Evolutionary conservation across 2,797 vertebrate species (phyloP).

Genomic region (Paguma larvata): DNA sequence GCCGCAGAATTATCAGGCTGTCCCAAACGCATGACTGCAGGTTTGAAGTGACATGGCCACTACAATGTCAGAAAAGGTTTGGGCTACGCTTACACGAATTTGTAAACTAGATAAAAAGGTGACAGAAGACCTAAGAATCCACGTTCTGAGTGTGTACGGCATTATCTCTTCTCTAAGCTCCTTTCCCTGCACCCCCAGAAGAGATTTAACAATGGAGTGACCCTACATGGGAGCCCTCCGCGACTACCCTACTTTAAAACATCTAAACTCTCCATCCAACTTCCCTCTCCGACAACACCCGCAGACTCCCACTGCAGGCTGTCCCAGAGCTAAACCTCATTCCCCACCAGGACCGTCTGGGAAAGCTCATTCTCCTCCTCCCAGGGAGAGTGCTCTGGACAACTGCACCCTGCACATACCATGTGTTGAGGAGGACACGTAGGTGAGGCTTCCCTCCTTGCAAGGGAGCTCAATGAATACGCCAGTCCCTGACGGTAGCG

Average conservation of each 20-base stretch:
- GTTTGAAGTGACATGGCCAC: background rate
- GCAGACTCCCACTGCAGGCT: background rate
- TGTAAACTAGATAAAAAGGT: background rate
- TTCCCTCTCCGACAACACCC: too few relatives aligned
- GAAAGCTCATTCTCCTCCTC: background rate
- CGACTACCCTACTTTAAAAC: background rate
- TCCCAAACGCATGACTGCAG: background rate
- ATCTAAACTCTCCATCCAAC: background rate
- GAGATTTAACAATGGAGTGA: background rate
- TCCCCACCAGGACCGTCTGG: rapidly evolving
- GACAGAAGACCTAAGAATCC: background rate
- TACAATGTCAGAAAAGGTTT: background rate
- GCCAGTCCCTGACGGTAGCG: background rate
- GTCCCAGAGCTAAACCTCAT: background rate
- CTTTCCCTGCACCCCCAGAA: background rate
- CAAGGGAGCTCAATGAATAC: background rate
- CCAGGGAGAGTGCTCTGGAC: background rate
- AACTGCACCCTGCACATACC: background rate
- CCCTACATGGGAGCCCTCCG: background rate
- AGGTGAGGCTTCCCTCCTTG: background rate
- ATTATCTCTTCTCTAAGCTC: background rate
- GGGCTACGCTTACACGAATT: background rate
- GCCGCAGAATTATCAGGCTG: background rate
- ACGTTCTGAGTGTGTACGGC: rapidly evolving
- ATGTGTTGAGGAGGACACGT: background rate